Evolutionary conservation across 2,888 invertebrate genomes (phyloP).

Genomic region (Emmelina monodactyla): DNA sequence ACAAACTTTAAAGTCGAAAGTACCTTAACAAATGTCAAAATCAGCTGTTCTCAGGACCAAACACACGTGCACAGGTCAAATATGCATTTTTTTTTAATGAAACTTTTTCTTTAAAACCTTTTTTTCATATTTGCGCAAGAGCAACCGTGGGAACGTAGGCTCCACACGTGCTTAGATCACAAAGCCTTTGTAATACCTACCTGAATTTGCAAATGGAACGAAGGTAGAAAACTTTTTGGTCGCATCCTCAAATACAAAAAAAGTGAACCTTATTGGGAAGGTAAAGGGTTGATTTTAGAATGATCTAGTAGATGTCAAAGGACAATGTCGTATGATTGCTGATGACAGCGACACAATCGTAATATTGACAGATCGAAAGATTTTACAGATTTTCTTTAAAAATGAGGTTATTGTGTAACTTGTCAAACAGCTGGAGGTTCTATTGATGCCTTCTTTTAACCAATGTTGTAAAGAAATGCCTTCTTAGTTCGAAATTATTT

Average conservation of each 20-base stretch:
- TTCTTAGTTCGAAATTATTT: no score
- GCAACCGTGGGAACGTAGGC: constrained; percentile 42
- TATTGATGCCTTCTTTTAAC: not conserved
- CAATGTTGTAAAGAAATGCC: no score
- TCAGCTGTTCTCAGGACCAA: constrained; percentile 49
- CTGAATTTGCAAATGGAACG: constrained; percentile 30
- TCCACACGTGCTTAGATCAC: constrained; percentile 30
- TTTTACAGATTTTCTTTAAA: constrained; percentile 5
- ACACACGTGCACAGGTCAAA: constrained; percentile 39
- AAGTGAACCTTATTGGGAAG: no score
- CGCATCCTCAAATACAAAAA: no score
- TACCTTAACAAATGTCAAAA: no score
- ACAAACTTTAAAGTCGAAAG: no score
- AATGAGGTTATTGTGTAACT: not conserved
- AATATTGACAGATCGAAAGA: constrained; percentile 25
- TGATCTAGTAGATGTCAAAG: constrained; percentile 2
- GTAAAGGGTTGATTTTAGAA: no score
- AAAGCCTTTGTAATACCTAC: constrained; percentile 20
- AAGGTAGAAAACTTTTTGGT: no score
- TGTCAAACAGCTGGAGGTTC: not conserved
- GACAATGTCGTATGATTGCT: constrained; percentile 10
- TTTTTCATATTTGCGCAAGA: constrained; percentile 37
- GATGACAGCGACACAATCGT: constrained; percentile 23
- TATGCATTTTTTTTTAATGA: constrained; percentile 35
- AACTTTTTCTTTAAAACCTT: constrained; percentile 31